These are phyloP conservation scores for Spea bombifrons DNA, from an alignment of 2,113 vertebrate species.

Conservation along the genomic window DNA sequence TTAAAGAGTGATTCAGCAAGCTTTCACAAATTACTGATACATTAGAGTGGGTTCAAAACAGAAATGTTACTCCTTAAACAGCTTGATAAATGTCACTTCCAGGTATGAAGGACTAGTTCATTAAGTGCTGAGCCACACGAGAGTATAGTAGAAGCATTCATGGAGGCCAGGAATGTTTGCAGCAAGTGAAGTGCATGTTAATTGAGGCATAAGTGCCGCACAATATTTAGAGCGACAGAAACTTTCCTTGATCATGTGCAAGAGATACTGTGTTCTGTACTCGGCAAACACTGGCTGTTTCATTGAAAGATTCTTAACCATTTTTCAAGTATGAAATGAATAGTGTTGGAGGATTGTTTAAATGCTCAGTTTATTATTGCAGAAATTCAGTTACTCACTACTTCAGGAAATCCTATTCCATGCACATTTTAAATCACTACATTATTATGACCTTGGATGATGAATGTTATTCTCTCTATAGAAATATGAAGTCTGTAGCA, in stretches of 20 bases:
- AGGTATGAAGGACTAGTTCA: conserved; percentile 4
- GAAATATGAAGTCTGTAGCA: too few relatives aligned
- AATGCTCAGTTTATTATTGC: too few relatives aligned
- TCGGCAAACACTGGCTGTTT: not conserved
- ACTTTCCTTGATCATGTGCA: not conserved
- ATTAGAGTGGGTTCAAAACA: not conserved
- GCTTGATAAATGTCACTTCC: conserved; percentile 2
- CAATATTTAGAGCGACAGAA: not conserved
- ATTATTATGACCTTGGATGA: too few relatives aligned
- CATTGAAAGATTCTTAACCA: too few relatives aligned
- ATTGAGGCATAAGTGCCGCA: not conserved
- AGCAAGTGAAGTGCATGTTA: not conserved
- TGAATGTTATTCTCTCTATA: too few relatives aligned
- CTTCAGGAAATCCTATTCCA: too few relatives aligned
- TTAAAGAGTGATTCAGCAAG: not conserved
- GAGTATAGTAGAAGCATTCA: conserved; percentile 7
- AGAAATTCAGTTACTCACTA: too few relatives aligned
- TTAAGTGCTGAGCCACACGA: conserved; percentile 19
- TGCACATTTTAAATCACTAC: too few relatives aligned
- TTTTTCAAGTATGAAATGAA: too few relatives aligned
- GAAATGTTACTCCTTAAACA: not conserved
- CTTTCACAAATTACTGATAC: not conserved
- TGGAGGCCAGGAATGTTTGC: conserved; percentile 14
- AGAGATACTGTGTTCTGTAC: not conserved
- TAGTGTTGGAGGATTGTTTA: too few relatives aligned